A percentile compares a stretch with the other conserved stretches of the same genome.
Evolutionary conservation across 2,113 vertebrate genomes (phyloP).

Genomic region (Ibidorhyncha struthersii): DNA sequence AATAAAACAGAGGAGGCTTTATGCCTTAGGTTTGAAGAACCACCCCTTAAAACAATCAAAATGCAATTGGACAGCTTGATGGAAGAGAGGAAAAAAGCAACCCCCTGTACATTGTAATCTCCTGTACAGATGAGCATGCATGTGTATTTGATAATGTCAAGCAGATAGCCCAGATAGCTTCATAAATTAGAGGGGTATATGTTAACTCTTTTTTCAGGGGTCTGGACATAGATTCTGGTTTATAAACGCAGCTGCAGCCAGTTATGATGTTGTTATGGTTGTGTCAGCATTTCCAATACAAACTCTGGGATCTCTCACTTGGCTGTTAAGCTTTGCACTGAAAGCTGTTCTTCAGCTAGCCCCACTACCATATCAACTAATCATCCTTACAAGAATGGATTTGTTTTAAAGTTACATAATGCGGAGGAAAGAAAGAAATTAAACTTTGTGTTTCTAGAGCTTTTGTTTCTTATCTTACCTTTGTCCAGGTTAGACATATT

Average conservation of each 20-base stretch:
- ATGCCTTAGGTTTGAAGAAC: conserved; percentile 34
- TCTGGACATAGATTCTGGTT: conserved; percentile 32
- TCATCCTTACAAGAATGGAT: not conserved
- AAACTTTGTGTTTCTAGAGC: not conserved
- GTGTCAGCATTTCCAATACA: conserved; percentile 58
- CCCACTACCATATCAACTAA: conserved; percentile 10
- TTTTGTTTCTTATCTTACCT: not conserved
- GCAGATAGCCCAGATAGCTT: not conserved
- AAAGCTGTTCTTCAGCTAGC: conserved; percentile 36
- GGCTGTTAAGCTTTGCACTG: conserved; percentile 44
- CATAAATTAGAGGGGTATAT: not conserved
- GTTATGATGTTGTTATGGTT: conserved; percentile 47
- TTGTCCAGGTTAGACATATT: not conserved
- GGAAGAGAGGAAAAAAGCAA: not conserved
- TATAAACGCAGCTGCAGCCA: conserved; percentile 48
- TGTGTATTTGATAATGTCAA: conserved; percentile 20
- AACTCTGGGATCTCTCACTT: conserved; percentile 42
- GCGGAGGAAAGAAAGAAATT: not conserved
- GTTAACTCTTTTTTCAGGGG: conserved; percentile 18
- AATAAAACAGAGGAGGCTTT: conserved; percentile 28
- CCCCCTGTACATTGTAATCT: not conserved
- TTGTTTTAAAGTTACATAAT: conserved; percentile 25
- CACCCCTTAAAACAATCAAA: conserved; percentile 44
- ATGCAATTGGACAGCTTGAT: conserved; percentile 13
- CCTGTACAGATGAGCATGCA: not conserved